Evolutionary conservation across 2,113 vertebrate species (phyloP).

Genomic region (Boleophthalmus pectinirostris): DNA sequence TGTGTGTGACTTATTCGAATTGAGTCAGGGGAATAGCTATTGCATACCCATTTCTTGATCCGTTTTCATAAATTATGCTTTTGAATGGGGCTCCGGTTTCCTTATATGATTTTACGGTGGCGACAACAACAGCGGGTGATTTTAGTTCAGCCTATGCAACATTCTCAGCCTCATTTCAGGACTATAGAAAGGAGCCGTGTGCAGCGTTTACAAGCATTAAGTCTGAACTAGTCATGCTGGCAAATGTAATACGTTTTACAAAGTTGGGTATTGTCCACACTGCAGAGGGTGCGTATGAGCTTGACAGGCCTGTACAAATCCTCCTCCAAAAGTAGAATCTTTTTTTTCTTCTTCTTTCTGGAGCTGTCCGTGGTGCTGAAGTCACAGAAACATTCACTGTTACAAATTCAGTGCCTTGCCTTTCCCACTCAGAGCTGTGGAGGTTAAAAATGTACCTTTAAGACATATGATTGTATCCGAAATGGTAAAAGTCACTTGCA

Average conservation of each 20-base stretch:
- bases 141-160: constrained; percentile 26
- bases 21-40: constrained; percentile 17
- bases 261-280: constrained; percentile 49
- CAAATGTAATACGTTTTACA: constrained; percentile 54
- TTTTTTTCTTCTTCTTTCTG: constrained; percentile 3
- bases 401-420: constrained; percentile 29
- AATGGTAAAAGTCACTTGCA: constrained; percentile 23
- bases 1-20: constrained; percentile 5
- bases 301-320: constrained; percentile 52
- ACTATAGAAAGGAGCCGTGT: constrained; percentile 29
- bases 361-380: constrained; percentile 64
- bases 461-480: constrained; percentile 31
- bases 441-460: constrained; percentile 29
- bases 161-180: constrained; percentile 27
- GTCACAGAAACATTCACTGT: constrained; percentile 29
- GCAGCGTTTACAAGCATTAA: constrained; percentile 43
- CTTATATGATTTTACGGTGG: constrained; percentile 33
- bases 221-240: constrained; percentile 44
- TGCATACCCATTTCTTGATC: not conserved
- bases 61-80: constrained; percentile 17
- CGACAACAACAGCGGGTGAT: constrained; percentile 36
- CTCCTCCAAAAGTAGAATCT: constrained; percentile 38
- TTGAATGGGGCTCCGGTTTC: constrained; percentile 19
- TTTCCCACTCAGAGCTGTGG: constrained; percentile 22
- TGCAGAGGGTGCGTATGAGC: constrained; percentile 42